Evolutionary conservation across 2,888 invertebrate species (phyloP).

Genomic region (Hirtodrosophila trivittata): DNA sequence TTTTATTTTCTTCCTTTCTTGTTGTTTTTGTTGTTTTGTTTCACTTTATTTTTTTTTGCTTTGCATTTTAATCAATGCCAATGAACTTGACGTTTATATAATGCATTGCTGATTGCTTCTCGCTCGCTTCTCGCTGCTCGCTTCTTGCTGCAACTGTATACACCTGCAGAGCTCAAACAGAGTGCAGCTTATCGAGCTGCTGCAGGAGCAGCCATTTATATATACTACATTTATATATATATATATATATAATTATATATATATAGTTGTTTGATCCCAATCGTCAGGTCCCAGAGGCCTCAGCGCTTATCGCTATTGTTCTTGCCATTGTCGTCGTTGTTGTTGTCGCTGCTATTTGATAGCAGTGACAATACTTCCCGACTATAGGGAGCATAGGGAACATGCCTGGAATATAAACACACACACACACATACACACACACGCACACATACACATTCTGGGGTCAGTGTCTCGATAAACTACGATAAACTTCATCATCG

Average conservation of each 20-base stretch:
- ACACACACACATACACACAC: constrained; percentile 20
- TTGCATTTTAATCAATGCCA: constrained; percentile 71
- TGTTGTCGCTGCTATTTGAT: constrained; percentile 49
- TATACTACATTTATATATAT: background rate
- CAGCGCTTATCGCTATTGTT: constrained; percentile 44
- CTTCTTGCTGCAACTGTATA: constrained; percentile 11
- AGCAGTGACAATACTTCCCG: constrained; percentile 52
- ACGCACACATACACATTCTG: constrained; percentile 2
- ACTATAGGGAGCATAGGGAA: constrained; percentile 10
- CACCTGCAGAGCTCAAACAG: constrained; percentile 15
- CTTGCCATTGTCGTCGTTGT: constrained; percentile 22
- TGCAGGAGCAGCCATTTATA: background rate
- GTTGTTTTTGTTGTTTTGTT: constrained; percentile 14
- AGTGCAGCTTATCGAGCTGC: constrained; percentile 13
- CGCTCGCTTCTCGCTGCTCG: constrained; percentile 7
- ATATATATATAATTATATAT: constrained; percentile 2
- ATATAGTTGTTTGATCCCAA: constrained; percentile 42
- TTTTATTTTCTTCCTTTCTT: constrained; percentile 6
- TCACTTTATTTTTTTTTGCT: constrained; percentile 33
- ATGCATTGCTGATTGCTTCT: constrained; percentile 35
- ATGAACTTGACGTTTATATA: constrained; percentile 69
- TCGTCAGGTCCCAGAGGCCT: constrained; percentile 24
- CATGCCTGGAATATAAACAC: constrained; percentile 11
- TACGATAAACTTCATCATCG: constrained; percentile 3
- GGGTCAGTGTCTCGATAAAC: constrained; percentile 59